These are phyloP conservation scores for Myripristis jacobus DNA, from an alignment of 2,797 vertebrate genomes.

Conservation along the genomic window DNA sequence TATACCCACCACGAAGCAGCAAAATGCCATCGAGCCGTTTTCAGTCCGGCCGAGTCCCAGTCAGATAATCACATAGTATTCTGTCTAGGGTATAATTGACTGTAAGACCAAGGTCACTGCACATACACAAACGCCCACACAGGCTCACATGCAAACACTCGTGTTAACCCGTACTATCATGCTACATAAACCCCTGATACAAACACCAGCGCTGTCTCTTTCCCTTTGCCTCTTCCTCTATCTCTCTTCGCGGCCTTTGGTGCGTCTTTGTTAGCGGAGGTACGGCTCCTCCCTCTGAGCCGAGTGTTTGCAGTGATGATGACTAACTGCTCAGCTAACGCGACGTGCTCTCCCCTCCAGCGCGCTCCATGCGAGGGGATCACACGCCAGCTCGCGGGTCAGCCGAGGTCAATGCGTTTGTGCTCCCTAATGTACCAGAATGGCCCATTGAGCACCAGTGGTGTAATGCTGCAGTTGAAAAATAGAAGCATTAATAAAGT, in stretches of 20 bases:
- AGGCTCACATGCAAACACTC: slow-evolving; percentile 20
- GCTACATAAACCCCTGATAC: background rate
- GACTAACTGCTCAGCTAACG: slow-evolving; percentile 66
- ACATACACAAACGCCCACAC: slow-evolving; percentile 40
- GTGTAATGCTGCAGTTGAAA: slow-evolving; percentile 58
- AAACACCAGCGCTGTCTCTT: background rate
- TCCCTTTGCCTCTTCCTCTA: background rate
- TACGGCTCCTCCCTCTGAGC: slow-evolving; percentile 40
- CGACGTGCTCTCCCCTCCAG: slow-evolving; percentile 39
- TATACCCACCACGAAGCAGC: slow-evolving; percentile 54
- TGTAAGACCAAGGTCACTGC: slow-evolving; percentile 67
- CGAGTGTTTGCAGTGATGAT: slow-evolving; percentile 65
- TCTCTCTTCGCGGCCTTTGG: slow-evolving; percentile 33
- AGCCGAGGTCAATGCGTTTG: slow-evolving; percentile 67
- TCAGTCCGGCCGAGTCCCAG: slow-evolving; percentile 54
- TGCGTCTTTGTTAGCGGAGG: slow-evolving; percentile 54
- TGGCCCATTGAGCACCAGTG: slow-evolving; percentile 67
- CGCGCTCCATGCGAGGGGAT: slow-evolving; percentile 39
- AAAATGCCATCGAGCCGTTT: slow-evolving; percentile 75
- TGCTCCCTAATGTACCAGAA: slow-evolving; percentile 69
- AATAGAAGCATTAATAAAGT: slow-evolving; percentile 64
- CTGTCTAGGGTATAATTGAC: slow-evolving; percentile 64
- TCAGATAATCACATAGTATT: slow-evolving; percentile 70
- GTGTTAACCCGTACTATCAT: slow-evolving; percentile 11
- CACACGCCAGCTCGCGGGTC: slow-evolving; percentile 49